Conservation (phyloP, 2,888 invertebrate genomes). For the Meteorus cinctellus region DNA sequence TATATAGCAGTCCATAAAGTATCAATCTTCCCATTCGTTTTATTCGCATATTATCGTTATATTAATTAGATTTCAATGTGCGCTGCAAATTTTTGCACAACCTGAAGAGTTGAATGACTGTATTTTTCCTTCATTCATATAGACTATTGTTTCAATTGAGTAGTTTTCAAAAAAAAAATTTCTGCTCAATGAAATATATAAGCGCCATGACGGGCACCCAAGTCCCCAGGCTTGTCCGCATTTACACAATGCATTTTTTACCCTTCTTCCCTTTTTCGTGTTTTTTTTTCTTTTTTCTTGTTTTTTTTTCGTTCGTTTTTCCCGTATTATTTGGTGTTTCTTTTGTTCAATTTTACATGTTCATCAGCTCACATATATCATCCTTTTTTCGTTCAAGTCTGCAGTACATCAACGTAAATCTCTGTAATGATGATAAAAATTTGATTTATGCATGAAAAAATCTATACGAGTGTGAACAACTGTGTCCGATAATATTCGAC, state of each 20-base stretch:
- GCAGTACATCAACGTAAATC: background rate
- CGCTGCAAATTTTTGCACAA: conserved; percentile 23
- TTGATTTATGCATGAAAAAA: background rate
- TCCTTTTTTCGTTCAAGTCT: background rate
- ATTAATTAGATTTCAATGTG: background rate
- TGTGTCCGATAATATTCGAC: background rate
- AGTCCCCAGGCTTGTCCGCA: conserved; percentile 48
- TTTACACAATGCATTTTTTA: conserved; percentile 8
- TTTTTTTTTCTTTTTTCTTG: background rate
- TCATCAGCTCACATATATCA: background rate
- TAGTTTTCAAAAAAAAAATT: background rate
- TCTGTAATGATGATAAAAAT: conserved; percentile 2
- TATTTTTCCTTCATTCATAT: conserved; percentile 3
- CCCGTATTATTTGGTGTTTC: background rate
- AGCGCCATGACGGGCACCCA: conserved; percentile 54
- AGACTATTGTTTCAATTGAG: background rate
- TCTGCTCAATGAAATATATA: conserved; percentile 7
- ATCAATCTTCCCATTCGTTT: conserved; percentile 48
- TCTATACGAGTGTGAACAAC: background rate
- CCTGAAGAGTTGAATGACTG: too few species aligned
- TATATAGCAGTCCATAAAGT: conserved; percentile 45
- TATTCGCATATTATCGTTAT: conserved; percentile 28
- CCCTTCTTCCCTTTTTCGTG: background rate
- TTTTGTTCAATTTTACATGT: background rate
- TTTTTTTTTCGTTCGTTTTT: background rate